Conservation (phyloP, 2,113 vertebrate species). For the Sander vitreus region DNA sequence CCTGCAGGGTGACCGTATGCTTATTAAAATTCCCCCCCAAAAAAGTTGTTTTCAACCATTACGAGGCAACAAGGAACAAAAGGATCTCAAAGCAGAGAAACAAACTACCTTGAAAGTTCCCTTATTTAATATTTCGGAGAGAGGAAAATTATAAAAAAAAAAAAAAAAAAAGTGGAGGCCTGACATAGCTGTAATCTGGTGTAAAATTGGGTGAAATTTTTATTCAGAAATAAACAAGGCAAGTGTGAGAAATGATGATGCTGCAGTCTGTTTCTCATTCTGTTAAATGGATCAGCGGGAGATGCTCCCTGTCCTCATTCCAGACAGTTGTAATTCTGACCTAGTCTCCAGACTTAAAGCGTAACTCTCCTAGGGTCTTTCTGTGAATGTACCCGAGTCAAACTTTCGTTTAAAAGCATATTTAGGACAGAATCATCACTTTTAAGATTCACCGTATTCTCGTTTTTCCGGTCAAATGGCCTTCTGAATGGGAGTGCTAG, state of each 20-base stretch:
- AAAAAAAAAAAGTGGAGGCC: constrained; percentile 47
- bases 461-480: too few species aligned
- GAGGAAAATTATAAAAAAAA: constrained; percentile 12
- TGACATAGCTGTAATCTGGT: constrained; percentile 66
- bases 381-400: too few species aligned
- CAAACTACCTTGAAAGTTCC: constrained; percentile 61
- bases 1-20: constrained; percentile 77
- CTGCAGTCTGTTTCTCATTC: constrained; percentile 51
- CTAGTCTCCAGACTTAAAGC: constrained; percentile 4
- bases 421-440: too few species aligned
- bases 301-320: constrained; percentile 26
- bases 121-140: constrained; percentile 26
- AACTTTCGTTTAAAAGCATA: too few species aligned
- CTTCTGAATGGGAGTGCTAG: too few species aligned
- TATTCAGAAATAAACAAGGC: constrained; percentile 68
- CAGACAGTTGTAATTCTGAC: constrained; percentile 43
- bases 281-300: constrained; percentile 30
- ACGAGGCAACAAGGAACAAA: constrained; percentile 49
- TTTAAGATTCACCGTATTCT: too few species aligned
- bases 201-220: constrained; percentile 72
- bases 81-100: constrained; percentile 55
- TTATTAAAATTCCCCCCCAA: constrained; percentile 71
- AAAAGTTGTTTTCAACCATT: constrained; percentile 68
- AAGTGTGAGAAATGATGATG: constrained; percentile 62
- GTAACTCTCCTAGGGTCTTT: too few species aligned